Evolutionary conservation across 53 echinoderm and acorn worm genomes (phyloP).

Genomic region (Stichopus horrens): DNA sequence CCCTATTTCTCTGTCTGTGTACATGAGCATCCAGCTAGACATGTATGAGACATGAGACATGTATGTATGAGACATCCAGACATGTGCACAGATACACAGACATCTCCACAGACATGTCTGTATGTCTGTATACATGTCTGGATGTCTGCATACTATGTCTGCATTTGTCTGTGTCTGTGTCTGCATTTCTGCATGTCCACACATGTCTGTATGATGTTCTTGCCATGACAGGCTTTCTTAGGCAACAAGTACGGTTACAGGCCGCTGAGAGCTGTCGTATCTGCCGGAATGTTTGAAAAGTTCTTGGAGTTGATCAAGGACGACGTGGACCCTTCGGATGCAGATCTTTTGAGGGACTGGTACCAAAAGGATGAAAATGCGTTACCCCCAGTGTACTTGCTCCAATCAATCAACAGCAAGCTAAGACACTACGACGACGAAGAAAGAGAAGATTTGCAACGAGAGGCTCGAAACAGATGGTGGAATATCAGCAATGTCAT

Average conservation of each 20-base stretch:
- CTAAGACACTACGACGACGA: constrained; percentile 72
- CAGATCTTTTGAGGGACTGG: constrained; percentile 69
- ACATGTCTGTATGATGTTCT: not conserved
- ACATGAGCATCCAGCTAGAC: too few species aligned
- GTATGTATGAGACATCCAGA: too few species aligned
- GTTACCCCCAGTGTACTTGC: constrained; percentile 67
- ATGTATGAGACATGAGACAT: too few species aligned
- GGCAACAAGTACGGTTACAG: constrained; percentile 94
- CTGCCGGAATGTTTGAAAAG: constrained; percentile 61
- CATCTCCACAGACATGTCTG: too few species aligned
- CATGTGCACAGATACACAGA: too few species aligned
- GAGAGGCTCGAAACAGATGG: constrained; percentile 65
- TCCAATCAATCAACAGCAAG: constrained; percentile 80
- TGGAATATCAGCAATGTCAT: constrained; percentile 67
- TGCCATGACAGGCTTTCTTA: constrained; percentile 60
- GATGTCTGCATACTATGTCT: not conserved
- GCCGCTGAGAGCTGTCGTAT: constrained; percentile 65
- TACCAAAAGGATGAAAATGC: constrained; percentile 79
- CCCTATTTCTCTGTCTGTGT: too few species aligned
- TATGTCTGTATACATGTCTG: not conserved
- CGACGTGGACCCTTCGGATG: constrained; percentile 29
- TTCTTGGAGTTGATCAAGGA: constrained; percentile 49
- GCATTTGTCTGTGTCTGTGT: not conserved
- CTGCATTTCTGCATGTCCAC: too few species aligned
- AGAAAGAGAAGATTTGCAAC: constrained; percentile 54